Percentiles rank a stretch among this genome's conserved stretches.
Evolutionary conservation across 1,140 invertebrate genomes (phyloP).

Genomic region (Ericerus pela): DNA sequence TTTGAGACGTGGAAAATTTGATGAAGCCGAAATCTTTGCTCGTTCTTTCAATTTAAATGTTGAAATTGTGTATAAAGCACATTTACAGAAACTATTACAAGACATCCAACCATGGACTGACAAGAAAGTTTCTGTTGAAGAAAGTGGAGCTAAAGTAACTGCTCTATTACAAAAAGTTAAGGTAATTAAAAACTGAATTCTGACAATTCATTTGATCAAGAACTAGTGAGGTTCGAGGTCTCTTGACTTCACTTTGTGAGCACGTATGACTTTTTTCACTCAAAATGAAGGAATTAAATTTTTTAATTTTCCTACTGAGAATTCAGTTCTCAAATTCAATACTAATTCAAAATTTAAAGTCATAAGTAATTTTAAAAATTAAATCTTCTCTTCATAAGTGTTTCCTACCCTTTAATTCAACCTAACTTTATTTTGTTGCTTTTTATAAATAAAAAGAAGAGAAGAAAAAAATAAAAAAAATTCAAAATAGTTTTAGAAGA

Average conservation of each 20-base stretch:
- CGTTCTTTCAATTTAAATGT: slow-evolving; percentile 29
- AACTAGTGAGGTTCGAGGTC: not conserved
- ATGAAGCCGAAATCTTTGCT: slow-evolving; percentile 32
- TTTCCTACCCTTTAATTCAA: no score
- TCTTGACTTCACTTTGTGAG: not conserved
- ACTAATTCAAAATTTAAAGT: no score
- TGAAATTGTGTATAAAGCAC: slow-evolving; percentile 29
- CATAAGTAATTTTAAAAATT: no score
- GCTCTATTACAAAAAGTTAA: not conserved
- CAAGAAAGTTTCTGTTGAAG: not conserved
- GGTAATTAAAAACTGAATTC: not conserved
- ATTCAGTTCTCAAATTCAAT: no score
- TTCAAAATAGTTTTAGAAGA: no score
- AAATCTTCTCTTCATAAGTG: no score
- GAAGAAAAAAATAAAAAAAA: no score
- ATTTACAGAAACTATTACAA: slow-evolving; percentile 24
- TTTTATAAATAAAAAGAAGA: no score
- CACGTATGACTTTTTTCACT: no score
- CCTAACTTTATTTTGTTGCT: no score
- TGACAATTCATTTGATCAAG: not conserved
- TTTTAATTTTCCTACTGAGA: no score
- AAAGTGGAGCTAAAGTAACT: not conserved
- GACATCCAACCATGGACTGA: not conserved
- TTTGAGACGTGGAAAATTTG: slow-evolving; percentile 29
- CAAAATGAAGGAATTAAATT: no score